Percentiles rank a stretch among this genome's conserved stretches.
Evolutionary conservation across 2,888 invertebrate species (phyloP).

Genomic region (Limnephilus marmoratus): DNA sequence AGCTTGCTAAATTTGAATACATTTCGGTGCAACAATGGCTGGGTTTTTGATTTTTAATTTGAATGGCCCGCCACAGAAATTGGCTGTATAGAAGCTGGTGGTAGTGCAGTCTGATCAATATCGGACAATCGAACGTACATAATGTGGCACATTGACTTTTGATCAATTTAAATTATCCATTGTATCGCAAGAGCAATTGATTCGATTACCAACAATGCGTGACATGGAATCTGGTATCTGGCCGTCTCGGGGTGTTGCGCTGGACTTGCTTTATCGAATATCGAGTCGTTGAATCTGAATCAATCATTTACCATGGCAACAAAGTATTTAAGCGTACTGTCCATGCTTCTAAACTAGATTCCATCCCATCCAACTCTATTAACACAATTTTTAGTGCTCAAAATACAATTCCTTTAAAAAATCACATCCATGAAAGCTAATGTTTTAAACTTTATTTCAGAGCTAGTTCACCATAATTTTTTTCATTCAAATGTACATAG

Average conservation of each 20-base stretch:
- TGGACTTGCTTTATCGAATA: background rate
- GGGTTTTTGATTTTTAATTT: background rate
- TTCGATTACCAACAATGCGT: constrained; percentile 35
- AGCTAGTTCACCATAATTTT: too few relatives aligned
- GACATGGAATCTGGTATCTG: background rate
- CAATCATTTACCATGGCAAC: background rate
- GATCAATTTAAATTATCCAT: constrained; percentile 43
- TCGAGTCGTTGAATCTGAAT: background rate
- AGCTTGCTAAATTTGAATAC: background rate
- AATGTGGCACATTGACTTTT: background rate
- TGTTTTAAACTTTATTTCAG: too few relatives aligned
- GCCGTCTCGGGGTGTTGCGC: constrained; percentile 5
- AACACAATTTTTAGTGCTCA: background rate
- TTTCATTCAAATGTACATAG: too few relatives aligned
- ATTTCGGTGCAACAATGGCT: background rate
- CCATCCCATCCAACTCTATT: background rate
- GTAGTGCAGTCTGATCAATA: background rate
- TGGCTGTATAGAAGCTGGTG: background rate
- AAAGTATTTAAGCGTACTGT: background rate
- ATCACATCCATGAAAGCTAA: too few relatives aligned
- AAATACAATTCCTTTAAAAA: too few relatives aligned
- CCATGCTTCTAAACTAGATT: background rate
- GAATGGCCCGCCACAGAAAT: background rate
- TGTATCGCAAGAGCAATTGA: constrained; percentile 43
- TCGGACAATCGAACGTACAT: background rate